Base-by-base conservation (phyloP, 2,888 invertebrate genomes). In the Scrobipalpa atriplicella region DNA sequence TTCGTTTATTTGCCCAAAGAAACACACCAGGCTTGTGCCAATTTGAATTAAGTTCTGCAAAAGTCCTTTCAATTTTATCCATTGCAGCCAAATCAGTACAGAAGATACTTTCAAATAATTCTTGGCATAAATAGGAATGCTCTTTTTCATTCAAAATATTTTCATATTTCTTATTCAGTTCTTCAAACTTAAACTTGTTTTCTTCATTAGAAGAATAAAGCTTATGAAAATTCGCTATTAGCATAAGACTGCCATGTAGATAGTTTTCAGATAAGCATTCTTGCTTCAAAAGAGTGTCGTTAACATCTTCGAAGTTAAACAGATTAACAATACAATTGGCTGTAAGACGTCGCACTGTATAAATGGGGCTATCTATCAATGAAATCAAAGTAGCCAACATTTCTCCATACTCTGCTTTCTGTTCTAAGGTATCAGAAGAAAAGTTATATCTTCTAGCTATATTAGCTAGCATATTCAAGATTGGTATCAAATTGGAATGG, bases 401-500 rank as follows among this genome's bases (percentile, higher is more conserved):
- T 36, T 76, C 74, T 18, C 71, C 61, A 73, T 85, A 79, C 6
- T 64, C 65, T 7, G 69, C 43, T 16, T 73, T 70, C 56, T 80
- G 74, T 18, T 72, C 66, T 10, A 62, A 69, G 13, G 73, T 68
- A 68, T 88, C 78, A 68, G 68, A 77, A 18, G 78, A 74, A 72
- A 92, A 87, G 66, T 81, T 86, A 69, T 92, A 92, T 76, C 88
- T 79, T 67, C 78, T 87, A 19, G 93, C 92, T 66, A 84, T 78
- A 70, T 82, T 92, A 10, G 90, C 90, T 21, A 93, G 70, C 68
- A 92, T 80, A 73, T 92, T 92, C 56, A 93, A 72, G 70, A 89
- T 83, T 2, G 93, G 93, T 13, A 93, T 81, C 64, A 92, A 78
- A 76, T 91, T 86, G 10, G 90, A 90, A 75, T 93, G 92, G 18